phyloP scores from a whole-genome alignment of 2,888 invertebrate genomes.

The Himalopsyche japonica region DNA sequence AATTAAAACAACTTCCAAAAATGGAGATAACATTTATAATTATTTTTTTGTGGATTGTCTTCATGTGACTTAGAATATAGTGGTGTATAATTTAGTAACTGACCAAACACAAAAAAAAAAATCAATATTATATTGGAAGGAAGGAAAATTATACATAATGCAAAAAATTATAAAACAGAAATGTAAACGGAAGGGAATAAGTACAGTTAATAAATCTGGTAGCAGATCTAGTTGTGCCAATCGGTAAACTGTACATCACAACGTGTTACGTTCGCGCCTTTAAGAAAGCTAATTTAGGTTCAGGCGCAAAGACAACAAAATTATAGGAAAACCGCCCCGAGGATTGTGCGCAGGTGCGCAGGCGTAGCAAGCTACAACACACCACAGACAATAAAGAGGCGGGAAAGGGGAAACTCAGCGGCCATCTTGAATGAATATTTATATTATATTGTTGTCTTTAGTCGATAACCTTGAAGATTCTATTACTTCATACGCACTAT shows the following conservation, averaged over 20 bases:
- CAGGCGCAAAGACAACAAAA: conserved; percentile 40
- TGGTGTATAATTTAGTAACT: no score
- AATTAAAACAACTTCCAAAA: no score
- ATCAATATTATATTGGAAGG: no score
- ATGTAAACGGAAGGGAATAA: no score
- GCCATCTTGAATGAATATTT: background rate
- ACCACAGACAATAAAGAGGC: background rate
- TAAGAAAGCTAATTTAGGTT: conserved; percentile 38
- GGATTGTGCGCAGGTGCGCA: conserved; percentile 28
- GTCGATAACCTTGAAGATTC: background rate
- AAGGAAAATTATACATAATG: no score
- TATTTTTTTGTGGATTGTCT: no score
- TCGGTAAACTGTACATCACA: conserved; percentile 2
- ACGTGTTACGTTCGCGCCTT: conserved; percentile 39
- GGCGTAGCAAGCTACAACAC: background rate
- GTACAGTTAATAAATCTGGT: background rate
- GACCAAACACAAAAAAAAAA: no score
- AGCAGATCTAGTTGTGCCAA: background rate
- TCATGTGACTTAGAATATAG: no score
- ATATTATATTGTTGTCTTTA: background rate
- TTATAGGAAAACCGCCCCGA: conserved; percentile 35
- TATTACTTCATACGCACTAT: background rate
- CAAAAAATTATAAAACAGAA: no score
- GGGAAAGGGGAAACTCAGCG: background rate
- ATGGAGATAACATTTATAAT: no score